phyloP scores from a whole-genome alignment of 2,888 invertebrate species.

The Lottia gigantea region DNA sequence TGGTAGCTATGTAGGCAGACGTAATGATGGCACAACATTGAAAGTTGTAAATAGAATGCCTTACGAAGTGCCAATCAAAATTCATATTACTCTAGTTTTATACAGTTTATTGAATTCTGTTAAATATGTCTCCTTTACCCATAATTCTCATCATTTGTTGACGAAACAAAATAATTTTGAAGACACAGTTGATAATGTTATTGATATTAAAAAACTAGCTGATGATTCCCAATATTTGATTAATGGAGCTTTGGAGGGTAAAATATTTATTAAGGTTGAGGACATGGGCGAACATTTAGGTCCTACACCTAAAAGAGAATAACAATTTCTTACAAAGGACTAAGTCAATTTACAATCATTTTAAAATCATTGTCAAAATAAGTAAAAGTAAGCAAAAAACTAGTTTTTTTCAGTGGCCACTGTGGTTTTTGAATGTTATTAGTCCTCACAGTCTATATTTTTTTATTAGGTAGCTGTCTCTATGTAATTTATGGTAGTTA shows the following conservation, averaged over 20 bases:
- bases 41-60: slow-evolving; percentile 37
- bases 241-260: slow-evolving; percentile 50
- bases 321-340: too few relatives aligned
- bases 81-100: slow-evolving; percentile 49
- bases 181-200: slow-evolving; percentile 45
- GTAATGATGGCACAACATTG: slow-evolving; percentile 48
- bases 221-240: slow-evolving; percentile 52
- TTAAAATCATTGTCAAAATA: too few relatives aligned
- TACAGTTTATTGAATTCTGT: slow-evolving; percentile 52
- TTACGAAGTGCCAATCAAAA: slow-evolving; percentile 30
- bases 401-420: too few relatives aligned
- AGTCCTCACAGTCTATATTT: too few relatives aligned
- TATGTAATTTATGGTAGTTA: too few relatives aligned
- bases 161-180: slow-evolving; percentile 30
- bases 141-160: slow-evolving; percentile 40
- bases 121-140: slow-evolving; percentile 51
- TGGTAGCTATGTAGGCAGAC: slow-evolving; percentile 50
- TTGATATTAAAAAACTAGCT: slow-evolving; percentile 42
- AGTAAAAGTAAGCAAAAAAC: too few relatives aligned
- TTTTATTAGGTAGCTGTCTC: too few relatives aligned
- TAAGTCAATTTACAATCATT: too few relatives aligned
- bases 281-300: slow-evolving; percentile 36
- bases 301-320: too few relatives aligned
- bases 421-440: too few relatives aligned
- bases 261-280: slow-evolving; percentile 53